phyloP scores from a whole-genome alignment of 2,797 vertebrate species.

The Lagorchestes hirsutus region DNA sequence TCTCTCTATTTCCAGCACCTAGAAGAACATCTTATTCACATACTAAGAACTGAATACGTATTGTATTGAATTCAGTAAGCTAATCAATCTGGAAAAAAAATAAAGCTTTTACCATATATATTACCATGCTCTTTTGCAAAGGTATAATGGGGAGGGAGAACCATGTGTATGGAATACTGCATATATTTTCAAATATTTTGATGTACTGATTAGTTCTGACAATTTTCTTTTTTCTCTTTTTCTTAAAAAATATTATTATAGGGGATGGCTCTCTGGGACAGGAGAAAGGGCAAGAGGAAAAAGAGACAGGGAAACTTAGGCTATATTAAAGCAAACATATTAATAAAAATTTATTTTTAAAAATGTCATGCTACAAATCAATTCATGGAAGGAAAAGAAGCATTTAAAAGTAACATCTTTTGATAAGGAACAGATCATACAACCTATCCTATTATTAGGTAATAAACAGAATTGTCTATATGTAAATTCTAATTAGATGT shows the following conservation, averaged over 20 bases:
- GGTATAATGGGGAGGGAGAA: not conserved
- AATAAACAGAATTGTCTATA: constrained; percentile 43
- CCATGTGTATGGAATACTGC: not conserved
- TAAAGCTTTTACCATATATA: not conserved
- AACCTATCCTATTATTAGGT: constrained; percentile 43
- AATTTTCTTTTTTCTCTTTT: not conserved
- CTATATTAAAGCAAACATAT: not conserved
- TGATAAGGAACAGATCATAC: constrained; percentile 29
- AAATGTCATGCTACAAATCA: constrained; percentile 10
- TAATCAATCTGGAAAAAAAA: not conserved
- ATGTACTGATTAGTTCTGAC: not conserved
- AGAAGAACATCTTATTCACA: not conserved
- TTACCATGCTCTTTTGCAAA: not conserved
- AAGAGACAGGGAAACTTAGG: not conserved
- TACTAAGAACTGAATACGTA: not conserved
- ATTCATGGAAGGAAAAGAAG: constrained; percentile 33
- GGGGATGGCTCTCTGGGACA: not conserved
- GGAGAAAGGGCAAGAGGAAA: not conserved
- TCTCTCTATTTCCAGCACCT: not conserved
- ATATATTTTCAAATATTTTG: not conserved
- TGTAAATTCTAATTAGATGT: not conserved
- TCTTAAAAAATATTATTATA: not conserved
- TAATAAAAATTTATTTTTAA: not conserved
- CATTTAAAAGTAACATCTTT: constrained; percentile 35
- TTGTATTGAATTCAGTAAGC: not conserved